phyloP scores from a whole-genome alignment of 2,888 invertebrate species.

The Scotopteryx bipunctaria region DNA sequence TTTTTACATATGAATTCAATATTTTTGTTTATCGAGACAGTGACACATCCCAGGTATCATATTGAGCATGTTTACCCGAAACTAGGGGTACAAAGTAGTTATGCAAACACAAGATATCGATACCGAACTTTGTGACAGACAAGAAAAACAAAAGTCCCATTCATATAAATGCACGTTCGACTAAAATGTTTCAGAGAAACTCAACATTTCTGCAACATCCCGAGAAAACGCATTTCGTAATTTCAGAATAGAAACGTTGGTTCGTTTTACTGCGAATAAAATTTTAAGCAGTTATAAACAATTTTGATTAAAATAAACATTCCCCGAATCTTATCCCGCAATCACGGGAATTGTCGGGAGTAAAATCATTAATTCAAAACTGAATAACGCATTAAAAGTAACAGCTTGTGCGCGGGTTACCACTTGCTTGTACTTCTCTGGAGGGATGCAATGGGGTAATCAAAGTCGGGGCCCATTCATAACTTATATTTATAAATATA shows the following conservation, averaged over 20 bases:
- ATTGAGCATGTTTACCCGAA: conserved; percentile 60
- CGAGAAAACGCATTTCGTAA: conserved; percentile 1
- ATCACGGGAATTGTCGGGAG: conserved; percentile 71
- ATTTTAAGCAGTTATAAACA: conserved; percentile 54
- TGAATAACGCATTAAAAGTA: conserved; percentile 81
- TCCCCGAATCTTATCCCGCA: conserved; percentile 52
- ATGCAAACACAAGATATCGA: conserved; percentile 78
- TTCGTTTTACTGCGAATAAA: conserved; percentile 41
- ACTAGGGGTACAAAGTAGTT: conserved; percentile 63
- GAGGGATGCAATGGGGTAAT: conserved; percentile 24
- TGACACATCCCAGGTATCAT: conserved; percentile 53
- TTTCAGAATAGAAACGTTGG: conserved; percentile 8
- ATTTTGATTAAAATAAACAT: conserved; percentile 61
- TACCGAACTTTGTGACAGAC: conserved; percentile 69
- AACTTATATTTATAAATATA: conserved; percentile 18
- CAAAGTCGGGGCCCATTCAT: conserved; percentile 24
- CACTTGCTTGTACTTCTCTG: conserved; percentile 33
- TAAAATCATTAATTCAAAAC: conserved; percentile 82
- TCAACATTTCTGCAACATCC: conserved; percentile 6
- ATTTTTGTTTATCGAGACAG: conserved; percentile 44
- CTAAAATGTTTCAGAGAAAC: conserved; percentile 25
- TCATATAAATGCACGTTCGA: conserved; percentile 48
- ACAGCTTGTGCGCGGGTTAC: conserved; percentile 73
- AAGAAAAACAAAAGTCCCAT: conserved; percentile 75
- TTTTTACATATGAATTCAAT: conserved; percentile 8